These are phyloP conservation scores for Megaleporinus macrocephalus DNA, from an alignment of 2,113 vertebrate species.

Conservation along the genomic window DNA sequence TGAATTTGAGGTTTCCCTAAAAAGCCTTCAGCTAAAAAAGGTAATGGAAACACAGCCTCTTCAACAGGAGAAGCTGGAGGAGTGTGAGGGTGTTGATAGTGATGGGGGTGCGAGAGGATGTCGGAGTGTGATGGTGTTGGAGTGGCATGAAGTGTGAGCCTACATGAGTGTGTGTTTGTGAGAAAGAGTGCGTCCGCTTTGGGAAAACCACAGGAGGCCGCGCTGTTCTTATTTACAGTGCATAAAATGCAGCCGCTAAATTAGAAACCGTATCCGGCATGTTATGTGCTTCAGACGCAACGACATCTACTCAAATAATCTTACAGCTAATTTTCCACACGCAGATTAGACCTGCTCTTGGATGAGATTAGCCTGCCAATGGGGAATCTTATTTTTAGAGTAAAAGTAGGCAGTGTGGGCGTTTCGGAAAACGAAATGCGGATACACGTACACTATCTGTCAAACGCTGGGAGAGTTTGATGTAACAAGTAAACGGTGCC, in stretches of 20 bases:
- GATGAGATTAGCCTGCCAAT: not conserved
- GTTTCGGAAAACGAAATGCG: not conserved
- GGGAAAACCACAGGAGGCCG: slow-evolving; percentile 38
- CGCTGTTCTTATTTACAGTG: slow-evolving; percentile 31
- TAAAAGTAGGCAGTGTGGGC: not conserved
- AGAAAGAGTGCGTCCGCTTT: slow-evolving; percentile 15
- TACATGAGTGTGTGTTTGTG: slow-evolving; percentile 33
- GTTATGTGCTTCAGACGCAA: not conserved
- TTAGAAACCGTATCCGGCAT: not conserved
- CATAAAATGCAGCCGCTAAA: slow-evolving; percentile 12
- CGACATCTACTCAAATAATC: not conserved
- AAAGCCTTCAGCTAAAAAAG: slow-evolving; percentile 32
- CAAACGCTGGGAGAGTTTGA: not conserved
- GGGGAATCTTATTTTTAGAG: not conserved
- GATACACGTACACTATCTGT: not conserved
- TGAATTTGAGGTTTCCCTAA: slow-evolving; percentile 29
- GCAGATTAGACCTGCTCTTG: not conserved
- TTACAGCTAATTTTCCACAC: not conserved
- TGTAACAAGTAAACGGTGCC: no score
- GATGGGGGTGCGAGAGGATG: slow-evolving; percentile 29
- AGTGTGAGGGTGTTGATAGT: slow-evolving; percentile 41
- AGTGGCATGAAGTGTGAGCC: slow-evolving; percentile 32
- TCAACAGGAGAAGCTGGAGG: slow-evolving; percentile 27
- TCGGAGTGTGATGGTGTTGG: slow-evolving; percentile 21
- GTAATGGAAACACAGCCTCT: slow-evolving; percentile 37